Evolutionary conservation across 1,140 invertebrate genomes (phyloP), one percentile per base, ranked within the genome.

Genomic region (Trachymyrmex septentrionalis): DNA sequence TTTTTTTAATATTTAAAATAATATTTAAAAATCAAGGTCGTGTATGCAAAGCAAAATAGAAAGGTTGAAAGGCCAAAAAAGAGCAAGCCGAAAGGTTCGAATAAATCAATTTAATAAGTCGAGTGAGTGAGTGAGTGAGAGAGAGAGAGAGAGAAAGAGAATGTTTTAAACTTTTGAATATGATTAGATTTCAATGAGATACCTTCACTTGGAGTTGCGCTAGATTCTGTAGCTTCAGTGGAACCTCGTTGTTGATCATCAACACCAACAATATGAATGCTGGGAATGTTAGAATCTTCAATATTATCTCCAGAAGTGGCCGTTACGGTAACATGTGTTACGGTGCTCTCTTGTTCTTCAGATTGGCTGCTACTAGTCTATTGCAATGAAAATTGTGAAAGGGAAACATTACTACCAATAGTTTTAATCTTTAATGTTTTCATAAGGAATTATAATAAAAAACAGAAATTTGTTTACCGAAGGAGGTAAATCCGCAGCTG

Each of bases 401-500:
- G 38, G 0, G 0, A 73, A 12, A 61, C 27, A 69, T 86, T 55
- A 66, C 55, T 1, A 27, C 12, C 61, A 69, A 57, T 44, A 27
- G 0, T 6, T 50, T 14, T 34, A n/a, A 50, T 80, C 5, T 6
- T 73, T 30, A 21, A 21, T 78, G n/a, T 38, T 69, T 67, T 61
- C 2, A 34, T 73, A 48, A 44, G 14, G 63, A n/a, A 61, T 21
- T 59, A 44, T 72, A 30, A 12, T 59, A 0, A 44, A 84, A 66
- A 44, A 72, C 4, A 64, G 5, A 27, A 57, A 48, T 34, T 48
- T 57, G 82, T 44, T 86, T 91, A 93, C 92, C 86, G 93, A 93
- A 50, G 94, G 93, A 87, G 93, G 92, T 38, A 94, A 87, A 86
- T 96, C 93, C 12, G 95, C 95, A 80, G 96, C 96, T 21, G 97